Percentiles rank a stretch among this genome's conserved stretches.
These are phyloP conservation scores for Tragelaphus imberbis DNA, from an alignment of 2,113 vertebrate genomes.

Conservation along the genomic window DNA sequence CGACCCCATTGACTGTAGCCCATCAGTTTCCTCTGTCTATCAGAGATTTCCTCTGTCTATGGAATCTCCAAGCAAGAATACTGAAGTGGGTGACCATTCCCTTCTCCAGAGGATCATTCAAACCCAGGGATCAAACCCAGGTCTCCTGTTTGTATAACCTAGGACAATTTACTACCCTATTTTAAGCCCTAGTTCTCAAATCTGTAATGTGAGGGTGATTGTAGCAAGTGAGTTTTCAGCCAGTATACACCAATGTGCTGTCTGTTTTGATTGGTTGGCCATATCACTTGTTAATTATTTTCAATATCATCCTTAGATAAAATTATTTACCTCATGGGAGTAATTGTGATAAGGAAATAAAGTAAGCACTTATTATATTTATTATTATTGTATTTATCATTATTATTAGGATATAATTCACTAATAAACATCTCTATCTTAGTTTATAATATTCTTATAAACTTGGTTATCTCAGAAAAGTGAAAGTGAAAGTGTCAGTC, in stretches of 20 bases:
- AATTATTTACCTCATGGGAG: neutral
- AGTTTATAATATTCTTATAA: neutral
- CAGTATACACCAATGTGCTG: neutral
- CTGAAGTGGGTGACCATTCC: neutral
- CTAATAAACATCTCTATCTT: neutral
- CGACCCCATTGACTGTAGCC: neutral
- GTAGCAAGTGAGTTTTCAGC: conserved; percentile 5
- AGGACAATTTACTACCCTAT: neutral
- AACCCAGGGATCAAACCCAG: neutral
- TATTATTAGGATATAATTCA: neutral
- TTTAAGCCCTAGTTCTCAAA: neutral
- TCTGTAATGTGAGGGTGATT: neutral
- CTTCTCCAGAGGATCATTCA: neutral
- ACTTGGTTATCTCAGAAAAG: neutral
- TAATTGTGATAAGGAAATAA: neutral
- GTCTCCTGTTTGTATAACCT: neutral
- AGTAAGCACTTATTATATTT: neutral
- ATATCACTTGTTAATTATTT: conserved; percentile 20
- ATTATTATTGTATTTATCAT: neutral
- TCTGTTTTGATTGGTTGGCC: neutral
- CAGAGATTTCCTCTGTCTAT: neutral
- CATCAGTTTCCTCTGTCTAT: neutral
- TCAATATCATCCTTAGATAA: neutral
- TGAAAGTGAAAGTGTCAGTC: neutral
- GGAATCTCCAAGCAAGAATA: neutral